Conservation (phyloP, 2,113 vertebrate genomes). For the Pituophis catenifer region DNA sequence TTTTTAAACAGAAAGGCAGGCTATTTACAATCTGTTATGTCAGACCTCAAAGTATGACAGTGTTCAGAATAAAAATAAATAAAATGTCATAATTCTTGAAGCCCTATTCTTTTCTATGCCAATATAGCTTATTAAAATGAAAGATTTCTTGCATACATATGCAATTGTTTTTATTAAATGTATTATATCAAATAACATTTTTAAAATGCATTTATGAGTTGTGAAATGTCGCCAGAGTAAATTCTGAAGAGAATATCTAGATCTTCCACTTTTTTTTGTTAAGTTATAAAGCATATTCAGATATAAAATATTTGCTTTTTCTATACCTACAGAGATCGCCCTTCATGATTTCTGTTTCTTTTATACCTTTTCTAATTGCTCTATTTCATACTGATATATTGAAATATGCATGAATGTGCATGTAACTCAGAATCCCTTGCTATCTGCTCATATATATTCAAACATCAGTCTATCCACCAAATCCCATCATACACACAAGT, state of each 20-base stretch:
- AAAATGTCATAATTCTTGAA: neutral
- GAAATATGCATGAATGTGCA: slow-evolving; percentile 4
- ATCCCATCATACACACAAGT: neutral
- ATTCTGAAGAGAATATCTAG: neutral
- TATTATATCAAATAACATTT: neutral
- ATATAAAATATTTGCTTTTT: neutral
- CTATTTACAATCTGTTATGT: neutral
- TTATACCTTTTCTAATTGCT: neutral
- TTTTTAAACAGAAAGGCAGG: neutral
- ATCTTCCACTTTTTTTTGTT: neutral
- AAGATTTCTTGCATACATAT: neutral
- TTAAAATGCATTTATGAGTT: neutral
- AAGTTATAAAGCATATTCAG: slow-evolving; percentile 15
- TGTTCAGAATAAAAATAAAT: neutral
- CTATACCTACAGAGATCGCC: neutral
- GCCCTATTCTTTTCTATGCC: neutral
- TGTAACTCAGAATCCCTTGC: neutral
- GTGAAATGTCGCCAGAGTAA: neutral
- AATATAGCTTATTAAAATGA: neutral
- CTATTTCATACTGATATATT: slow-evolving; percentile 2
- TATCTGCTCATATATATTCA: slow-evolving; percentile 20
- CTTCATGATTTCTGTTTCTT: slow-evolving; percentile 10
- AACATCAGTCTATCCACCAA: neutral
- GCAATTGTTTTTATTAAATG: neutral
- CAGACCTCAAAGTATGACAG: neutral